Conservation (phyloP, 2,113 vertebrate genomes). For the Cyanocitta stelleri region DNA sequence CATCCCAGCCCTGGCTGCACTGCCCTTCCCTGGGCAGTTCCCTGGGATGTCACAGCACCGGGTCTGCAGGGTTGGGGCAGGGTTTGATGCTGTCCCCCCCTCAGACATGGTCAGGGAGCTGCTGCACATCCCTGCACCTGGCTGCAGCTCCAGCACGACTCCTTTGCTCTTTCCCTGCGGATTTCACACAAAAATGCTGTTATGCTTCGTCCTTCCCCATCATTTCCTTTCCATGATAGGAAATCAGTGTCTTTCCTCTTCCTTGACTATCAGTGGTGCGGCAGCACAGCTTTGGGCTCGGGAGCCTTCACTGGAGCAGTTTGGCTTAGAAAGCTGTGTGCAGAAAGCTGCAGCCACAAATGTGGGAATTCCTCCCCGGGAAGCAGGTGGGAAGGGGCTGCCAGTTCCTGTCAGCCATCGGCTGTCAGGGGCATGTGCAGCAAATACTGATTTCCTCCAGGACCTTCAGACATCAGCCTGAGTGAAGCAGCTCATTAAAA, state of each 20-base stretch:
- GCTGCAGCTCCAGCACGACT: neutral
- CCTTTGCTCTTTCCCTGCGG: neutral
- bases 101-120: neutral
- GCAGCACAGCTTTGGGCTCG: neutral
- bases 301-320: neutral
- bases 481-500: constrained; percentile 43
- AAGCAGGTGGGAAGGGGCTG: neutral
- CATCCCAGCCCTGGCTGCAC: fast-evolving
- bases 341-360: neutral
- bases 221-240: neutral
- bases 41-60: neutral
- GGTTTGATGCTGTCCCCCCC: neutral
- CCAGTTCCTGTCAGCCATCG: neutral
- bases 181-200: neutral
- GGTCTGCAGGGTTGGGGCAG: neutral
- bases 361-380: neutral
- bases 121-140: neutral
- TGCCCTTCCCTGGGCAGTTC: neutral
- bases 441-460: constrained; percentile 28
- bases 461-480: neutral
- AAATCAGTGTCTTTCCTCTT: neutral
- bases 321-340: neutral
- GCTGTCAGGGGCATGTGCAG: neutral
- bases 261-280: neutral
- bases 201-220: neutral